Evolutionary conservation across 2,113 vertebrate species (phyloP).

Genomic region (Sterna hirundo): DNA sequence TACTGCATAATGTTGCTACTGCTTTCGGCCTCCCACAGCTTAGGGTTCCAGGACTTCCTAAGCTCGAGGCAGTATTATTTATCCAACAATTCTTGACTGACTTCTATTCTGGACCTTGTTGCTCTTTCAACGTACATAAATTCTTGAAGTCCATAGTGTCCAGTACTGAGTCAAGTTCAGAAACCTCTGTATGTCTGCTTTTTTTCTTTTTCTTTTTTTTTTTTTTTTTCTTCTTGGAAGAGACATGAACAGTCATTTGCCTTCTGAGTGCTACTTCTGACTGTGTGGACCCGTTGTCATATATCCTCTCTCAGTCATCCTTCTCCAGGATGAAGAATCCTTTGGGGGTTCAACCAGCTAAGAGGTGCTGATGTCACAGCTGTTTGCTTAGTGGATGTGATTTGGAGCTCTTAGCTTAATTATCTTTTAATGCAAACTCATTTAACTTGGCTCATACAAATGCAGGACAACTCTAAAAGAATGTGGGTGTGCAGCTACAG

Average conservation of each 20-base stretch:
- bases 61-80: background rate
- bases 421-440: background rate
- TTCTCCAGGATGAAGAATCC: background rate
- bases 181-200: background rate
- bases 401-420: background rate
- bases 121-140: accelerated
- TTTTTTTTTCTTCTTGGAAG: background rate
- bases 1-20: background rate
- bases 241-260: background rate
- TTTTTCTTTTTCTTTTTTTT: background rate
- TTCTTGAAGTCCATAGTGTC: background rate
- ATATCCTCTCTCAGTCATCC: background rate
- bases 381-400: background rate
- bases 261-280: background rate
- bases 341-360: background rate
- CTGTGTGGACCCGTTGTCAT: background rate
- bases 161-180: background rate
- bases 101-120: background rate
- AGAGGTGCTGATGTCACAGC: background rate
- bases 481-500: background rate
- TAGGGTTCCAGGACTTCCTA: background rate
- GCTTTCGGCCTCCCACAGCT: background rate
- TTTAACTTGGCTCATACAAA: background rate
- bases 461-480: background rate
- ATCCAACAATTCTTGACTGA: background rate